Base-by-base conservation (phyloP, 1,140 invertebrate genomes). In the Caenorhabditis remanei region DNA sequence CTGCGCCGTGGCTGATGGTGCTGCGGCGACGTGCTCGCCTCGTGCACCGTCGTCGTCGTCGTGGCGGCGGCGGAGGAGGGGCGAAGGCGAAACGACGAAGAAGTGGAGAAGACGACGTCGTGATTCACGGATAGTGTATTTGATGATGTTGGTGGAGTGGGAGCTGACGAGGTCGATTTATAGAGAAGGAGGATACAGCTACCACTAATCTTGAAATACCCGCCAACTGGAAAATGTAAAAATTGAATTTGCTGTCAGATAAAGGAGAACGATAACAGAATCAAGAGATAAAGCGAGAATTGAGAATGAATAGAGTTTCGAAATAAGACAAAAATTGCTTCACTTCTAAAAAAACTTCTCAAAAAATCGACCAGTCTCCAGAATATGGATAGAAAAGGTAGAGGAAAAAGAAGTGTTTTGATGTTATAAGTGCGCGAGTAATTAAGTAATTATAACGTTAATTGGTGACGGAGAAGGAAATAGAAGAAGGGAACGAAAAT, bases 11-110 rank as follows among this genome's bases (percentile, higher is more conserved):
- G 56, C 41, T 48, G 56, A 48, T 65, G 56, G 58, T 50, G 61
- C 56, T 85, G 46, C 46, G 61, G 55, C 61, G 55, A 50, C 16
- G 43, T 46, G 56, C 61, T 48, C 46, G 46, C 58, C 61, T 65
- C 56, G 84, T 85, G 24, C 55, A 55, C 32, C 53, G 21, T 55
- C 85, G 53, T 71, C 63, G 41, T 86, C 71, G 65, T 87, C n/a
- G 6, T 21, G 11, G 67, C 40, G 53, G 71, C 43, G 48, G 24
- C 50, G 63, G 16, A 19, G 84, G 63, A 1, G 53, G 53, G 7
- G 32, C 21, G 5, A 21, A 32, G 9, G 0, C 24, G 14, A 6
- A 46, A 19, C 55, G 82, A 46, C 41, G 82, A 61, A n/a, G 16
- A 9, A 16, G 48, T 43, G 21, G 56, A 84, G 41, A 55, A 9